These are phyloP conservation scores for Lathamus discolor DNA, from an alignment of 2,113 vertebrate genomes.

Conservation along the genomic window DNA sequence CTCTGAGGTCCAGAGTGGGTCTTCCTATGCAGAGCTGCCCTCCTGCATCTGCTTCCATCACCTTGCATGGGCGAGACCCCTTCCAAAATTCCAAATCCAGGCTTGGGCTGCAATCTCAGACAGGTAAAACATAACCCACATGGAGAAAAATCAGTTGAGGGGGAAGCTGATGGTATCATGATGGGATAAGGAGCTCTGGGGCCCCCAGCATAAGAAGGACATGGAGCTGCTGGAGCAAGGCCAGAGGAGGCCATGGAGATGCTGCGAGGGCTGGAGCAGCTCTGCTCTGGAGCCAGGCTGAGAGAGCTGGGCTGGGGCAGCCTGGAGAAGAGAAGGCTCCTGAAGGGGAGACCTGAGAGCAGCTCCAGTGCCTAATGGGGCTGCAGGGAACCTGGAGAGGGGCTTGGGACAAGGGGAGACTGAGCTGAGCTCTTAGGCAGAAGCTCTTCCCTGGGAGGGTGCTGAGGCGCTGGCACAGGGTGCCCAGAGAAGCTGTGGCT, in stretches of 20 bases:
- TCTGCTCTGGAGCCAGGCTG: not conserved
- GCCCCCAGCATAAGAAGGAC: not conserved
- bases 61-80: not conserved
- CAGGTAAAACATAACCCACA: not conserved
- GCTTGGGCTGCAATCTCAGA: rapidly evolving
- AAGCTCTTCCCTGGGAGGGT: too few relatives aligned
- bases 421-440: too few relatives aligned
- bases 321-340: too few relatives aligned
- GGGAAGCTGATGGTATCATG: not conserved
- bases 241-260: not conserved
- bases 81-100: not conserved
- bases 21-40: not conserved
- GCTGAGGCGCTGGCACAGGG: too few relatives aligned
- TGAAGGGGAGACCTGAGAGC: too few relatives aligned
- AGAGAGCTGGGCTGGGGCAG: too few relatives aligned
- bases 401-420: too few relatives aligned
- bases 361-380: too few relatives aligned
- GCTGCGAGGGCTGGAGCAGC: not conserved
- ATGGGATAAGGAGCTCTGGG: not conserved
- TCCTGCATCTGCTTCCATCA: not conserved
- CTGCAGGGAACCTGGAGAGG: too few relatives aligned
- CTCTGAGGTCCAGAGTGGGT: rapidly evolving
- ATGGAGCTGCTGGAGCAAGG: not conserved
- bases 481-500: too few relatives aligned
- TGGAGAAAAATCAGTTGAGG: rapidly evolving